Percentiles rank a stretch among this genome's conserved stretches.
Evolutionary conservation across 2,113 vertebrate species (phyloP).

Genomic region (Artemisiospiza belli): DNA sequence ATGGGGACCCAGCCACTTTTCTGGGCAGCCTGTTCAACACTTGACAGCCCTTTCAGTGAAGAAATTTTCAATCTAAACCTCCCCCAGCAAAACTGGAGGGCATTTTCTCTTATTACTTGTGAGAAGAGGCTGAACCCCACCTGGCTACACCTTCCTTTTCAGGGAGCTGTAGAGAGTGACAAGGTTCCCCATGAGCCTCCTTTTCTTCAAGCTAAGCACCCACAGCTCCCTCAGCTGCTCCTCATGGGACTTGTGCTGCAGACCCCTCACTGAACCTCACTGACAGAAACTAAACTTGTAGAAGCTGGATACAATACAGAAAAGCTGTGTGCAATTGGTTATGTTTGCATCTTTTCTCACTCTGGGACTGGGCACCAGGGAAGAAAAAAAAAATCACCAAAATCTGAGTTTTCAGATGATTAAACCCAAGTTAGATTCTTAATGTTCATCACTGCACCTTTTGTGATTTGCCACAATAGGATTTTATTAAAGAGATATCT

Average conservation of each 20-base stretch:
- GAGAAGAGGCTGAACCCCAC: neutral
- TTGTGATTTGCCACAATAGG: neutral
- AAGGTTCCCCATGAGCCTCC: neutral
- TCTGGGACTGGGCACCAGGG: neutral
- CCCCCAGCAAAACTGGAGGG: neutral
- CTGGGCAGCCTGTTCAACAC: neutral
- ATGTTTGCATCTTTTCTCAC: neutral
- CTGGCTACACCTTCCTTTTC: neutral
- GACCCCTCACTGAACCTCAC: neutral
- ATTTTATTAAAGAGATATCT: neutral
- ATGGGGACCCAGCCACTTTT: neutral
- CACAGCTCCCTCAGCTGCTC: neutral
- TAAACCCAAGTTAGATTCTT: neutral
- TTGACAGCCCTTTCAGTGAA: accelerated
- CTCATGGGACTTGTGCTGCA: neutral
- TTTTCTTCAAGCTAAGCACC: neutral
- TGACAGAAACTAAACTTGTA: neutral
- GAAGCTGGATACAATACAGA: neutral
- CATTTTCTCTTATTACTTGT: neutral
- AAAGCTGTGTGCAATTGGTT: neutral
- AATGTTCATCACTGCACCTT: neutral
- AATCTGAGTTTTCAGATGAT: neutral
- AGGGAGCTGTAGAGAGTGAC: accelerated
- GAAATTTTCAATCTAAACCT: neutral
- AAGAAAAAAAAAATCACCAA: neutral